Evolutionary conservation across 2,113 vertebrate genomes (phyloP).

Genomic region (Ochotona princeps): DNA sequence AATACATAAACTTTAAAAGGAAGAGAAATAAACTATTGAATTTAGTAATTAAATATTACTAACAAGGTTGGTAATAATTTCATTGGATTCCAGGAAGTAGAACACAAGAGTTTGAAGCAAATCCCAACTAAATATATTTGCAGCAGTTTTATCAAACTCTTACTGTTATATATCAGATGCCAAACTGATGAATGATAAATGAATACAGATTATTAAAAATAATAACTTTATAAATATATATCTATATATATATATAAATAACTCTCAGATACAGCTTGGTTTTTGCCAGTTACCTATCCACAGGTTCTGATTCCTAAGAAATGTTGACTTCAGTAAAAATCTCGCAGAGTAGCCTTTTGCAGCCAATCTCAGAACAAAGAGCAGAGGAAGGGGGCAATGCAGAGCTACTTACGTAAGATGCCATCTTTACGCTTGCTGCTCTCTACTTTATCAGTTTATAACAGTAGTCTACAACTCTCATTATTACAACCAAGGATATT

Average conservation of each 20-base stretch:
- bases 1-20: too few relatives aligned
- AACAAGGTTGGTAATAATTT: conserved; percentile 15
- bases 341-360: too few relatives aligned
- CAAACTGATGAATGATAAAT: neutral
- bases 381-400: too few relatives aligned
- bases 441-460: neutral
- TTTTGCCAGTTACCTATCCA: too few relatives aligned
- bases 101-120: neutral
- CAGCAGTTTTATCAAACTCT: neutral
- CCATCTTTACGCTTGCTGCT: neutral
- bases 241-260: too few relatives aligned
- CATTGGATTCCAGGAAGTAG: neutral
- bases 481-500: neutral
- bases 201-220: neutral
- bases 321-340: too few relatives aligned
- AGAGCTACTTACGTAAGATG: neutral
- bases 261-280: too few relatives aligned
- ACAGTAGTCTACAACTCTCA: neutral
- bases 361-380: too few relatives aligned
- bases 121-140: neutral
- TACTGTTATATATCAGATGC: neutral
- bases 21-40: neutral
- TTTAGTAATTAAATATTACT: neutral
- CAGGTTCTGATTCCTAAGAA: too few relatives aligned
- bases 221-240: too few relatives aligned